These are phyloP conservation scores for Aramus guarauna DNA, from an alignment of 2,113 vertebrate genomes.

Conservation along the genomic window DNA sequence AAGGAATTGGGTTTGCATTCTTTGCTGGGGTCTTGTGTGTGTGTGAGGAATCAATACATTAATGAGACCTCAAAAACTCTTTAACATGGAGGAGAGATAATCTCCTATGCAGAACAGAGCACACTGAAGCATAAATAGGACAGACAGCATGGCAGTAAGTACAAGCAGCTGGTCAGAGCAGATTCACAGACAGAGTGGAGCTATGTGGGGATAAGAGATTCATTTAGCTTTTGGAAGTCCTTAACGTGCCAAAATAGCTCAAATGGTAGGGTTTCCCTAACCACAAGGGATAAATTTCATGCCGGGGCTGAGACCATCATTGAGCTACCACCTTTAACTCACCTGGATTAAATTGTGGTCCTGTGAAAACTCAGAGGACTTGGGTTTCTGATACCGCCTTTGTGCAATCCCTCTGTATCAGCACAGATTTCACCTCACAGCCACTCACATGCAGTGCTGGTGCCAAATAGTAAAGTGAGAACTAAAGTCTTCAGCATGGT, in stretches of 20 bases:
- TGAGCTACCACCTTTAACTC: neutral
- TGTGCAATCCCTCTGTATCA: neutral
- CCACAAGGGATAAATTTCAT: neutral
- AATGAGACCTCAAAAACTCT: neutral
- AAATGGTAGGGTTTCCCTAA: neutral
- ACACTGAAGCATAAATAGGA: conserved; percentile 35
- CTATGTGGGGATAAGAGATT: neutral
- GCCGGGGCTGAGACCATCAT: neutral
- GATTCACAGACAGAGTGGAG: conserved; percentile 13
- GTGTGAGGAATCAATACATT: neutral
- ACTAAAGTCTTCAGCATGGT: neutral
- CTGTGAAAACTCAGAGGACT: neutral
- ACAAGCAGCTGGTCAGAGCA: conserved; percentile 41
- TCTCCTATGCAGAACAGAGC: neutral
- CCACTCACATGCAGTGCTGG: neutral
- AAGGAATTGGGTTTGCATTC: neutral
- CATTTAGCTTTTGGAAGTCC: conserved; percentile 7
- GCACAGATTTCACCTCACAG: neutral
- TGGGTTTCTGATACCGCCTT: neutral
- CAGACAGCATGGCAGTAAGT: conserved; percentile 2
- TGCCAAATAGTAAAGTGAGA: neutral
- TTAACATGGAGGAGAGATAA: neutral
- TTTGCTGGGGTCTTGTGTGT: neutral
- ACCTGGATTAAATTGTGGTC: neutral
- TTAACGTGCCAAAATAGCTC: neutral